phyloP scores from a whole-genome alignment of 2,797 vertebrate species.

The Taenioides sp. region DNA sequence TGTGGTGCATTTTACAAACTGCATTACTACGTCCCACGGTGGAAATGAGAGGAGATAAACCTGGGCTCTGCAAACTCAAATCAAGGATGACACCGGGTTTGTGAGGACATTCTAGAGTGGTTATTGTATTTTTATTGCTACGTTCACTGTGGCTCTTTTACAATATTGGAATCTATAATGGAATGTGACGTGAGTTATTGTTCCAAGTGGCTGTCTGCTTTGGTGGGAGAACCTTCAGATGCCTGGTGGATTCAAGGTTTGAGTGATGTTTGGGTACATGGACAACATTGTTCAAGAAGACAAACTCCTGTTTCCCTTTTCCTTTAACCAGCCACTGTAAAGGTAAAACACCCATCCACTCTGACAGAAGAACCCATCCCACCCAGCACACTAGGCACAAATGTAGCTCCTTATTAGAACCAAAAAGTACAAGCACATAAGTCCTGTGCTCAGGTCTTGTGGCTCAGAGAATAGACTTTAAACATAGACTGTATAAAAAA shows the following conservation, averaged over 20 bases:
- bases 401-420: too few species aligned
- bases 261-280: not conserved
- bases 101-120: not conserved
- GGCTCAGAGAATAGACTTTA: too few species aligned
- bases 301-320: too few species aligned
- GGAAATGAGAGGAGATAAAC: constrained; percentile 5
- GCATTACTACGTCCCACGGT: not conserved
- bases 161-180: not conserved
- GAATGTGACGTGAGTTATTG: not conserved
- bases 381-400: not conserved
- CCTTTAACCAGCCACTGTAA: not conserved
- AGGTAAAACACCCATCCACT: not conserved
- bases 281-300: not conserved
- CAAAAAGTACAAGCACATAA: too few species aligned
- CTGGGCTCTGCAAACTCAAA: not conserved
- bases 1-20: not conserved
- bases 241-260: not conserved
- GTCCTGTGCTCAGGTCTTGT: too few species aligned
- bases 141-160: not conserved
- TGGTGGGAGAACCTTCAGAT: not conserved
- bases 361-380: not conserved
- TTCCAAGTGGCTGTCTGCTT: not conserved
- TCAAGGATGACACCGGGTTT: not conserved
- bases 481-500: too few species aligned
- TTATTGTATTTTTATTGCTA: constrained; percentile 4